Evolutionary conservation across 2,797 vertebrate genomes (phyloP).

Genomic region (Chiloscyllium punctatum): DNA sequence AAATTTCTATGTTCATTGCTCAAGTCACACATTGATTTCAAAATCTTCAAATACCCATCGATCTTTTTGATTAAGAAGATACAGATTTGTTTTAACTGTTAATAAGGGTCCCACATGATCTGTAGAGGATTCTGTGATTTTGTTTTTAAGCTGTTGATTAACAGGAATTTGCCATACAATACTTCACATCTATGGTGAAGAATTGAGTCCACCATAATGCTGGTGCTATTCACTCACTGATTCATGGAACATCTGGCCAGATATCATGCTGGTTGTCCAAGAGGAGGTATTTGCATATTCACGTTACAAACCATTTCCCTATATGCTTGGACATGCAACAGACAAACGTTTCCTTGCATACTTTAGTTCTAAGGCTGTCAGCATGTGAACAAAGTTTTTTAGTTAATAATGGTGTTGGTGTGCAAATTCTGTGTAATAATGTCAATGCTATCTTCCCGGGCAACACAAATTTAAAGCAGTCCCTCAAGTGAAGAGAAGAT

Average conservation of each 20-base stretch:
- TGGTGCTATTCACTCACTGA: background rate
- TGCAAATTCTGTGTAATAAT: background rate
- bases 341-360: background rate
- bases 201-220: background rate
- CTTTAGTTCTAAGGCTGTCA: background rate
- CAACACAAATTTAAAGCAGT: background rate
- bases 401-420: background rate
- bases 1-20: too few species aligned
- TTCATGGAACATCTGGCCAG: background rate
- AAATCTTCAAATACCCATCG: background rate
- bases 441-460: background rate
- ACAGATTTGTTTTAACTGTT: background rate
- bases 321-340: background rate
- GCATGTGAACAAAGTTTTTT: background rate
- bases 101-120: background rate
- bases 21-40: too few species aligned
- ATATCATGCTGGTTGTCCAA: background rate
- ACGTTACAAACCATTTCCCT: background rate
- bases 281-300: background rate
- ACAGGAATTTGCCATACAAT: background rate
- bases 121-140: background rate
- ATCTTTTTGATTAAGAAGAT: background rate
- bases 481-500: background rate
- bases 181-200: too few species aligned
- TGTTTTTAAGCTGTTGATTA: background rate